Evolutionary conservation across 2,113 vertebrate species (phyloP).

Genomic region (Eurystomus gularis): DNA sequence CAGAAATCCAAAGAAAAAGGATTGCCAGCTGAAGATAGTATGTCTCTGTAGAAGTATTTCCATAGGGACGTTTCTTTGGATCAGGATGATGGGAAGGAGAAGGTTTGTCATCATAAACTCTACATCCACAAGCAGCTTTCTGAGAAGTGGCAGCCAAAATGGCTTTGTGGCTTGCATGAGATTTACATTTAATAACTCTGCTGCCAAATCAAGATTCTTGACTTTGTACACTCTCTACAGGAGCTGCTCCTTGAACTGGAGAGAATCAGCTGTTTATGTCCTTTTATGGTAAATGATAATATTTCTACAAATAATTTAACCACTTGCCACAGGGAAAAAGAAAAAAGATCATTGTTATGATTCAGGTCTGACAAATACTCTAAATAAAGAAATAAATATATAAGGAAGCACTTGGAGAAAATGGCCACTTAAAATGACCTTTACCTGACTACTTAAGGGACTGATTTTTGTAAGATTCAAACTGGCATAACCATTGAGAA

Average conservation of each 20-base stretch:
- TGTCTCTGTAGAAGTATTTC: neutral
- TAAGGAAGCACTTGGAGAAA: neutral
- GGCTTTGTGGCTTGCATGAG: conserved; percentile 4
- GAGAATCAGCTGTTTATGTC: neutral
- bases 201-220: conserved; percentile 19
- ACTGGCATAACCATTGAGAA: neutral
- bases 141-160: conserved; percentile 14
- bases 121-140: conserved; percentile 7
- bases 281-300: neutral
- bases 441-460: neutral
- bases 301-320: neutral
- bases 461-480: neutral
- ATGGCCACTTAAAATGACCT: neutral
- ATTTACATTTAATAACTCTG: neutral
- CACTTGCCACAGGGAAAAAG: neutral
- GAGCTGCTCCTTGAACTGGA: neutral
- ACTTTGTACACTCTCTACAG: neutral
- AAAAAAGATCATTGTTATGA: neutral
- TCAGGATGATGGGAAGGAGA: neutral
- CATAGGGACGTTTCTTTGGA: neutral
- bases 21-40: neutral
- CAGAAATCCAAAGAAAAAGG: neutral
- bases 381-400: neutral
- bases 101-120: neutral
- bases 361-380: neutral